These are phyloP conservation scores for Heliocidaris tuberculata DNA, from an alignment of 35 echinoderm and acorn worm genomes.

Conservation along the genomic window DNA sequence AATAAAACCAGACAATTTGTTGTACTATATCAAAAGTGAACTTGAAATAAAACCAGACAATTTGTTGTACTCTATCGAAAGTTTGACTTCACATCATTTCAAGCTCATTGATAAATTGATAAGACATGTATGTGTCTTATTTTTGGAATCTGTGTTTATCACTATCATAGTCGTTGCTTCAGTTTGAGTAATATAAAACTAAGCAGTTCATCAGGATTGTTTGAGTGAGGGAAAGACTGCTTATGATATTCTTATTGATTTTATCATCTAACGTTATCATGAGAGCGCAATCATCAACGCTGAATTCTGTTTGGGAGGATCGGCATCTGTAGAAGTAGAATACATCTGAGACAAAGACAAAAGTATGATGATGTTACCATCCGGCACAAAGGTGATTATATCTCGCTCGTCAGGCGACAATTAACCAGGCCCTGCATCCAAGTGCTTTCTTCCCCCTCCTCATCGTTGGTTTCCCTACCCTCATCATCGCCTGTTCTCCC, in stretches of 20 bases:
- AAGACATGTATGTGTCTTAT: no score
- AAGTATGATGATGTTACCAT: neutral
- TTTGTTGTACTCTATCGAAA: no score
- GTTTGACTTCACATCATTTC: no score
- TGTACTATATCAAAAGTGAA: no score
- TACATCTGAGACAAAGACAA: neutral
- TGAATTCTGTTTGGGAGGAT: neutral
- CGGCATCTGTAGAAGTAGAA: neutral
- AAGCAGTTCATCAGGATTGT: neutral
- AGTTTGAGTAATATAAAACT: neutral
- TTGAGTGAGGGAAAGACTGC: neutral
- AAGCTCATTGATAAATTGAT: no score
- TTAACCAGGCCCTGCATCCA: neutral
- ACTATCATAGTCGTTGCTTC: neutral
- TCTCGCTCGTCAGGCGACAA: neutral
- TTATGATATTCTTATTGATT: neutral
- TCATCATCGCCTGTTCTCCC: neutral
- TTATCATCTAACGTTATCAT: neutral
- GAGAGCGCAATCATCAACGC: neutral
- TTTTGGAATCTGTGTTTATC: neutral
- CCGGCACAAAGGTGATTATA: neutral
- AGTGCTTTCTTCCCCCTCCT: neutral
- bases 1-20: no score
- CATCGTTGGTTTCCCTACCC: neutral
- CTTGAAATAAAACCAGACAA: no score